Percentiles rank a stretch among this genome's conserved stretches.
Evolutionary conservation across 2,113 vertebrate species (phyloP).

Genomic region (Electrona antarctica): DNA sequence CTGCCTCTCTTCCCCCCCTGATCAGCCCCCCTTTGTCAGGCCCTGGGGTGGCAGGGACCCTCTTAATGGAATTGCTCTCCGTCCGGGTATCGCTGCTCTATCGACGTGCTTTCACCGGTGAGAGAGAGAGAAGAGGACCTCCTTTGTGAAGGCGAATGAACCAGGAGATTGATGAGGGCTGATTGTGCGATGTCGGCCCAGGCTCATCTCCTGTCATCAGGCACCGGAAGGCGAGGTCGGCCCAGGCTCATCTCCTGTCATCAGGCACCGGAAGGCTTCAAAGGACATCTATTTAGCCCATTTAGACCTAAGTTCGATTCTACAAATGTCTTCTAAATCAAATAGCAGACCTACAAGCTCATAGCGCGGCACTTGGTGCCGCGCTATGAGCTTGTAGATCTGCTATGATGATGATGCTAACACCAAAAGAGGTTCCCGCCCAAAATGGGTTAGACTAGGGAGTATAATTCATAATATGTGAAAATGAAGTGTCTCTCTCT

Average conservation of each 20-base stretch:
- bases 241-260: conserved; percentile 33
- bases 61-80: conserved; percentile 71
- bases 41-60: conserved; percentile 36
- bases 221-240: conserved; percentile 48
- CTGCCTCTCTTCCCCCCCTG: conserved; percentile 43
- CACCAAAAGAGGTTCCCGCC: too few species aligned
- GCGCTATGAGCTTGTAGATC: too few species aligned
- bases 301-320: too few species aligned
- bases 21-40: conserved; percentile 56
- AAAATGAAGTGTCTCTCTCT: conserved; percentile 50
- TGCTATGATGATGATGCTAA: too few species aligned
- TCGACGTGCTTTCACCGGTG: conserved; percentile 60
- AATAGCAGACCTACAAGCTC: too few species aligned
- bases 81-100: conserved; percentile 54
- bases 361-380: too few species aligned
- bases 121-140: conserved; percentile 64
- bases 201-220: conserved; percentile 37
- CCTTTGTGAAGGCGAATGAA: conserved; percentile 66
- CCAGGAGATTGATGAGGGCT: conserved; percentile 68
- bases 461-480: conserved; percentile 62
- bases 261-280: conserved; percentile 38
- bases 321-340: too few species aligned
- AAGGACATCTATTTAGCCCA: conserved; percentile 45
- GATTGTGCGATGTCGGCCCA: conserved; percentile 41
- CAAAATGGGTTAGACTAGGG: too few species aligned